Evolutionary conservation across 2,113 vertebrate species (phyloP).

Genomic region (Paralichthys olivaceus): DNA sequence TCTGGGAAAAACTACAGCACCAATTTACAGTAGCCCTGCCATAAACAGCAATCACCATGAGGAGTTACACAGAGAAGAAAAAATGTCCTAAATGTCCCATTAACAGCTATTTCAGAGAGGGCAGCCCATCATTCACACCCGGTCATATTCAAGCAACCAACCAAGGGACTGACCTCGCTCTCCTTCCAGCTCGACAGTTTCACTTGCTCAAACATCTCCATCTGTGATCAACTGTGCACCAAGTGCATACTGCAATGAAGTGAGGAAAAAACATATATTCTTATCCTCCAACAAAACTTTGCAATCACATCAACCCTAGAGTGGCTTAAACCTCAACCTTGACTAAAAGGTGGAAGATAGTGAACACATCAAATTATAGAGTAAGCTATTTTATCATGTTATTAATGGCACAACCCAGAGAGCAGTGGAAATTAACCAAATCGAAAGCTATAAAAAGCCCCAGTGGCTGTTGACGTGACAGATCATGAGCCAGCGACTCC

Average conservation of each 20-base stretch:
- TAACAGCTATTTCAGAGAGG: too few relatives aligned
- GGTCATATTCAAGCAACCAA: not conserved
- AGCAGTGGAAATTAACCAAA: not conserved
- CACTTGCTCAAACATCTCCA: not conserved
- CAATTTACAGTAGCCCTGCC: too few relatives aligned
- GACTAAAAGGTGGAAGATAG: not conserved
- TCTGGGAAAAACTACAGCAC: too few relatives aligned
- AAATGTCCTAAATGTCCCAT: not conserved
- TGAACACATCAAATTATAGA: not conserved
- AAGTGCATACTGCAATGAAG: not conserved
- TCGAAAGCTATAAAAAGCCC: not conserved
- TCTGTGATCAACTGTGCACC: not conserved
- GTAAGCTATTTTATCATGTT: not conserved
- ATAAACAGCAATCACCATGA: not conserved
- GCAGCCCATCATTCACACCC: not conserved
- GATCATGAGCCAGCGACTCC: slow-evolving; percentile 3
- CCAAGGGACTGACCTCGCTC: not conserved
- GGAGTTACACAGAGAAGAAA: not conserved
- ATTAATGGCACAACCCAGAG: slow-evolving; percentile 5
- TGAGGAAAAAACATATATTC: not conserved
- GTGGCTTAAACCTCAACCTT: not conserved
- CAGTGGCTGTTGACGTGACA: slow-evolving; percentile 1
- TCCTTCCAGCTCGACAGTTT: not conserved
- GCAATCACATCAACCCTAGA: not conserved
- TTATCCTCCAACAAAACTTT: not conserved